Evolutionary conservation across 2,113 vertebrate genomes (phyloP), one percentile per base, ranked within the genome.

Genomic region (Psephotus haematonotus): DNA sequence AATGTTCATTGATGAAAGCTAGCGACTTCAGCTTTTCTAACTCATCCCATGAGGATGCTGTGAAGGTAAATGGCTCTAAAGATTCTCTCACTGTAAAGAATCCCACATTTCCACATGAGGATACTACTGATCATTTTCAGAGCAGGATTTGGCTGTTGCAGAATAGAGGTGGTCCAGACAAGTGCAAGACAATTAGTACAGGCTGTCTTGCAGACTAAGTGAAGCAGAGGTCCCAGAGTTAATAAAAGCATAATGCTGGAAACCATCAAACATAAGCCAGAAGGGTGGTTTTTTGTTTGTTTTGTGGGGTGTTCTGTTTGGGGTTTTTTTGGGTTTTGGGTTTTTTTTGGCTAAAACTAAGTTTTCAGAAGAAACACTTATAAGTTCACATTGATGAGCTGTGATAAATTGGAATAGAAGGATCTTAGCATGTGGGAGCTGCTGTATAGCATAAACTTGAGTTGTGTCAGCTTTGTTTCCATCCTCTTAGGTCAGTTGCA

Each of bases 401-500:
- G 55, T 67, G 25, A 10, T 22, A 71, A 49, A 84, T 57, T 1
- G 3, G 27, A 79, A 27, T 8, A 41, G 53, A 69, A 62, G 46
- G 57, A 11, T 22, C 24, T 49, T 25, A 6, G 39, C 11, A 20
- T 13, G 22, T 2, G 1, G 59, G 62, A 92, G 33, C 31, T 76
- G 35, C 77, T 68, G 17, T 25, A 9, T 10, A 74, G 63, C 88
- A 28, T 27, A 52, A 78, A 44, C 39, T 65, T 60, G 33, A 1
- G 0, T 9, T 78, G 74, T 14, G 16, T 33, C 93, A 53, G 85
- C 47, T 70, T 28, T 9, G 27, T 92, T 90, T 90, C 37, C 23
- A 78, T 93, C 76, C 90, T 89, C 67, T 68, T 94, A 99, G 99
- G 99, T 99, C 93, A 99, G 99, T 96, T 99, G 99, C 96, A 99